These are phyloP conservation scores for Uropetala carovei DNA, from an alignment of 2,888 invertebrate species.

Conservation along the genomic window DNA sequence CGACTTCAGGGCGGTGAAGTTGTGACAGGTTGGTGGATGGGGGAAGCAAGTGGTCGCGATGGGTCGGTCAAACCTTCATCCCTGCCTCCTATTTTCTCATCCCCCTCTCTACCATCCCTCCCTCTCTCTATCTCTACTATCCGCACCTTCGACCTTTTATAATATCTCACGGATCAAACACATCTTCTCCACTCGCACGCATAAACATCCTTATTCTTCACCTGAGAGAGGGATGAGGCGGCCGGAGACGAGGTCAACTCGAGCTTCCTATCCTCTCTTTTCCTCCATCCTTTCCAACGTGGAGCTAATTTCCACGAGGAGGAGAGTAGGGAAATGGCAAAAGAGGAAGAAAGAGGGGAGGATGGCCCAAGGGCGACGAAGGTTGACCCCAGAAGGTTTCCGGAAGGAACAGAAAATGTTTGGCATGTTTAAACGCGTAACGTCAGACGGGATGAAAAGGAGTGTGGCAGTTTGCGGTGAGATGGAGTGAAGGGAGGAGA, in stretches of 20 bases:
- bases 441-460: conserved; percentile 26
- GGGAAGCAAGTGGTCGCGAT: conserved; percentile 33
- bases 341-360: neutral
- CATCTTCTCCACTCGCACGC: neutral
- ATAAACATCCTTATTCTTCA: conserved; percentile 16
- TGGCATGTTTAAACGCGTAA: conserved; percentile 21
- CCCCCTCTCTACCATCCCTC: neutral
- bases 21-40: conserved; percentile 43
- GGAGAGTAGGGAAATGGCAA: neutral
- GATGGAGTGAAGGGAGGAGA: conserved; percentile 15
- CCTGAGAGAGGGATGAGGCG: neutral
- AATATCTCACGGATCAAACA: conserved; percentile 12
- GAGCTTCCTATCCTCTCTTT: neutral
- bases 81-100: neutral
- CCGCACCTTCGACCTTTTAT: neutral
- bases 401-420: conserved; percentile 28
- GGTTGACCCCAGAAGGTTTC: conserved; percentile 40
- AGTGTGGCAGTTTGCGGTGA: conserved; percentile 19
- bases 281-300: neutral
- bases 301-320: neutral
- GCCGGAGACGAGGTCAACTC: neutral
- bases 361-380: conserved; percentile 24
- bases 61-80: conserved; percentile 47
- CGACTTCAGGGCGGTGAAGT: conserved; percentile 45
- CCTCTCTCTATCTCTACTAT: neutral